Base-by-base conservation (phyloP, 2,888 invertebrate genomes). In the Aporophyla lueneburgensis region DNA sequence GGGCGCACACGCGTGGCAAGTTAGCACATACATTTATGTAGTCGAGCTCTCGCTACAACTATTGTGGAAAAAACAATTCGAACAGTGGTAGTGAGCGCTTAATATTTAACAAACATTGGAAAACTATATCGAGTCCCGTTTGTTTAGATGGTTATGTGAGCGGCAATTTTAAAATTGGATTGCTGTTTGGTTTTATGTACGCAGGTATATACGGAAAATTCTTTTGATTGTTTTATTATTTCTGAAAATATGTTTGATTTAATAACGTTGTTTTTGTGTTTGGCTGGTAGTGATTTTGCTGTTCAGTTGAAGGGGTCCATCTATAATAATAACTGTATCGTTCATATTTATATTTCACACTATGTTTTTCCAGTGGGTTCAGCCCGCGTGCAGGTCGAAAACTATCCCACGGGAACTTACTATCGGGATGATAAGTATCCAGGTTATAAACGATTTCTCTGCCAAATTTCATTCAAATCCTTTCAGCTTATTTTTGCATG, bases 11-110 rank as follows among this genome's bases (percentile, higher is more conserved):
- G 83, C 86, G 87, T 86, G 86, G 79, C 88, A 85, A 88, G 85
- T 87, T 85, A 87, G 83, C 83, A 89, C 85, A 80, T 86, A 88
- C 81, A 83, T 84, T 83, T 87, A 86, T 80, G 80, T 87, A 86
- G 69, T n/a, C 66, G 19, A 72, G 65, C 61, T 59, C 67, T 53
- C 59, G 62, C 68, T 61, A 62, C 66, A 73, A 82, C 71, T 67
- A 61, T 77, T 79, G 75, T 71, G 49, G 33, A 66, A 81, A 80
- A 81, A 85, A 62, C 71, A 61, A 76, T 66, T 79, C 66, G 56
- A 86, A 74, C 67, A 49, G 56, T 58, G 58, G 43, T 61, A 56
- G 59, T 58, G 62, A 69, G 61, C 27, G 70, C 61, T 71, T 69
- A 80, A 81, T 81, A 73, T 85, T 82, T 73, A 76, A 82, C 62